phyloP scores from a whole-genome alignment of 2,113 vertebrate genomes.

The Vulpes ferrilata region DNA sequence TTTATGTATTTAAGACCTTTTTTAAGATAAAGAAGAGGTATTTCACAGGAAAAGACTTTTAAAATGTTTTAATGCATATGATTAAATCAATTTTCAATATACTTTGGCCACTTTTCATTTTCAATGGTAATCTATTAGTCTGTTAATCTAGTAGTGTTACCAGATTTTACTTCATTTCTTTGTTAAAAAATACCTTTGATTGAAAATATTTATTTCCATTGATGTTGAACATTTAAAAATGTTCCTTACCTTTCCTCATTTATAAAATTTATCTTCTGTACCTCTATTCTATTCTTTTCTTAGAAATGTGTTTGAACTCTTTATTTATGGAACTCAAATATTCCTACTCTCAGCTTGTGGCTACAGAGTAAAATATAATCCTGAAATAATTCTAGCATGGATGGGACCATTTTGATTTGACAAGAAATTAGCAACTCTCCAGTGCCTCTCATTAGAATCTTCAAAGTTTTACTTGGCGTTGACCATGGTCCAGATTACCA shows the following conservation, averaged over 20 bases:
- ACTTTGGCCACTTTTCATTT: not conserved
- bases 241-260: not conserved
- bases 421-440: not conserved
- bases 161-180: not conserved
- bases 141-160: not conserved
- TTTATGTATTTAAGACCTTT: not conserved
- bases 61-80: not conserved
- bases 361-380: not conserved
- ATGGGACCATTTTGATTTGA: not conserved
- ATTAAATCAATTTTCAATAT: not conserved
- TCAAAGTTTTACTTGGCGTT: not conserved
- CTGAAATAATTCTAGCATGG: not conserved
- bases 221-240: not conserved
- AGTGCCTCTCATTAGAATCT: not conserved
- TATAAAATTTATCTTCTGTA: not conserved
- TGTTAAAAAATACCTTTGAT: not conserved
- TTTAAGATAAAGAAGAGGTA: not conserved
- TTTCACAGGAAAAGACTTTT: not conserved
- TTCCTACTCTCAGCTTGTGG: not conserved
- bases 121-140: not conserved
- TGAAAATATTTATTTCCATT: not conserved
- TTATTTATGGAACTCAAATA: not conserved
- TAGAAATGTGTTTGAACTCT: not conserved
- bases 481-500: not conserved
- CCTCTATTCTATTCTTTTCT: not conserved